A percentile compares a stretch with the other conserved stretches of the same genome.
Evolutionary conservation across 1,140 invertebrate species (phyloP).

Genomic region (Drepana arcuata): DNA sequence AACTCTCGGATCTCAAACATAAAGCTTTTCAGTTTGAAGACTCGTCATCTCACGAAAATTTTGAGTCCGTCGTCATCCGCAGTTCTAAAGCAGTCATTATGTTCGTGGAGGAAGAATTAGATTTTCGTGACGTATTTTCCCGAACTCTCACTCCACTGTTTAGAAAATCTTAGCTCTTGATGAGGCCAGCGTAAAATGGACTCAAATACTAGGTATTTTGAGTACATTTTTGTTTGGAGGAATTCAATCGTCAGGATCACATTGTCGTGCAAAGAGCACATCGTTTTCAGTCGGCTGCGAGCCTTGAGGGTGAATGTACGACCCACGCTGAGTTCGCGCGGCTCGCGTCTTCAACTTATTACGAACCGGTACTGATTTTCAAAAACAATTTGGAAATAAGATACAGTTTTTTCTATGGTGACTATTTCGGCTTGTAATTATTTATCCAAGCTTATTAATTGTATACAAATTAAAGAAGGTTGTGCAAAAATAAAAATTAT

Average conservation of each 20-base stretch:
- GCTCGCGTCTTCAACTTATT: conserved; percentile 45
- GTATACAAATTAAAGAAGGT: too few relatives aligned
- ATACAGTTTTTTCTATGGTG: too few relatives aligned
- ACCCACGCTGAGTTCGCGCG: conserved; percentile 11
- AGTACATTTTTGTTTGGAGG: conserved; percentile 23
- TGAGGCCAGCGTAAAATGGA: conserved; percentile 15
- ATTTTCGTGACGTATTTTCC: conserved; percentile 47
- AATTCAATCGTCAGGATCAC: conserved; percentile 29
- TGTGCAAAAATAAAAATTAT: too few relatives aligned
- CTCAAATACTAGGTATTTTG: conserved; percentile 14
- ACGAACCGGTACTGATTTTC: too few relatives aligned
- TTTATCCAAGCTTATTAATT: too few relatives aligned
- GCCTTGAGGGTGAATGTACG: conserved; percentile 33
- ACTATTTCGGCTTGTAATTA: too few relatives aligned
- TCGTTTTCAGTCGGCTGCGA: conserved; percentile 52
- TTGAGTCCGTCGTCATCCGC: conserved; percentile 43
- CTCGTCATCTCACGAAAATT: conserved; percentile 43
- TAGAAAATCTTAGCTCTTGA: conserved; percentile 10
- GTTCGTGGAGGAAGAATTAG: conserved; percentile 57
- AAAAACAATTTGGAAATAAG: too few relatives aligned
- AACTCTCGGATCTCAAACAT: conserved; percentile 43
- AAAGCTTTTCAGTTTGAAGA: conserved; percentile 30
- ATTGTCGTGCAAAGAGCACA: conserved; percentile 30
- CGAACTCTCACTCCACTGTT: conserved; percentile 27
- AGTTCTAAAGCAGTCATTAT: conserved; percentile 65